Evolutionary conservation across 2,113 vertebrate genomes (phyloP).

Genomic region (Petromus typicus): DNA sequence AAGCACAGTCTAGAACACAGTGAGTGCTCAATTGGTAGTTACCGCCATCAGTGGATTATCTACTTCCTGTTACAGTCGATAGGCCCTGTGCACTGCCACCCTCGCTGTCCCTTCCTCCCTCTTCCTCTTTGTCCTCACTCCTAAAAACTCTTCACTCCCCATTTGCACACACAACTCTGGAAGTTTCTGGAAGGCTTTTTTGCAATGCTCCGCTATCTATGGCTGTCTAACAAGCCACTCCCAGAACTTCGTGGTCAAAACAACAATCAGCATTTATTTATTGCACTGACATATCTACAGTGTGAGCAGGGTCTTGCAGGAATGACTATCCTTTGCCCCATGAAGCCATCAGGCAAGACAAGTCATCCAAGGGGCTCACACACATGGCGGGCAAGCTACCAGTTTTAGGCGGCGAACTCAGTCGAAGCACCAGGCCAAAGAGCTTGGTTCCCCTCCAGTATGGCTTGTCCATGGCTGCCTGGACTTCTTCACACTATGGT

Average conservation of each 20-base stretch:
- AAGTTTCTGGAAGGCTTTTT: background rate
- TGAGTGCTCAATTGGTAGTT: background rate
- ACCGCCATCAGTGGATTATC: background rate
- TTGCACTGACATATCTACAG: background rate
- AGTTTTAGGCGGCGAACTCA: background rate
- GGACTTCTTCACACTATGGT: background rate
- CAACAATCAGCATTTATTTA: background rate
- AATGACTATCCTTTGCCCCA: background rate
- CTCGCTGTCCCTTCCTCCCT: too few relatives aligned
- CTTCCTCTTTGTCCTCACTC: too few relatives aligned
- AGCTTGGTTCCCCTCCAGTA: background rate
- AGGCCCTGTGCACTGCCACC: background rate
- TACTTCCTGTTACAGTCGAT: background rate
- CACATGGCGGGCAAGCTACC: accelerated
- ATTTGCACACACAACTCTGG: background rate
- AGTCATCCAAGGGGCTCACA: background rate
- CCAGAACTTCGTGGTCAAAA: background rate
- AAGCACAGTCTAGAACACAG: background rate
- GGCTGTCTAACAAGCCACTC: background rate
- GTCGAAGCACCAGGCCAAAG: background rate
- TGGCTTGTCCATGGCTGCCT: background rate
- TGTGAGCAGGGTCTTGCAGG: background rate
- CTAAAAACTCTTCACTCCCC: background rate
- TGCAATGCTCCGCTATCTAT: background rate
- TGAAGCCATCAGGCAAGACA: background rate